Conservation (phyloP, 2,113 vertebrate species). For the Haemorhous mexicanus region DNA sequence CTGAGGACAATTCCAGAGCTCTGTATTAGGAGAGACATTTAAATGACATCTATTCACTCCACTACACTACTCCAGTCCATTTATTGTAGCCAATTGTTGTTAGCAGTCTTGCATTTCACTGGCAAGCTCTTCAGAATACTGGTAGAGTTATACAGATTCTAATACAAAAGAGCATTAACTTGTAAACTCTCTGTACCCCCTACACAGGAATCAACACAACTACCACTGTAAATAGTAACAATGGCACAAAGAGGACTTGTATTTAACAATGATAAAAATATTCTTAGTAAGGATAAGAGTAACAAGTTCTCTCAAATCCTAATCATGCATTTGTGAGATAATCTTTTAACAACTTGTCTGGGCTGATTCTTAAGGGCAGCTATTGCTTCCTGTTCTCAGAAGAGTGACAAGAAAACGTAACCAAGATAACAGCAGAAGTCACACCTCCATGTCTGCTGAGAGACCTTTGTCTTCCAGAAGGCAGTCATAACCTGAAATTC, state of each 20-base stretch:
- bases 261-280: neutral
- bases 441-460: neutral
- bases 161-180: neutral
- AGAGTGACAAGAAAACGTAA: neutral
- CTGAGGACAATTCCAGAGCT: neutral
- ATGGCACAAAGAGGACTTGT: neutral
- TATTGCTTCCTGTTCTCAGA: neutral
- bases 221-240: neutral
- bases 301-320: neutral
- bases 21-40: neutral
- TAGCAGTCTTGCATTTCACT: neutral
- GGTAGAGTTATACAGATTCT: neutral
- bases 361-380: neutral
- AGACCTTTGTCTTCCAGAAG: neutral
- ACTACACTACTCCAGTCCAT: neutral
- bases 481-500: neutral
- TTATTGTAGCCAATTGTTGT: neutral
- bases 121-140: neutral
- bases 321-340: neutral
- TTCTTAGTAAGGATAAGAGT: neutral
- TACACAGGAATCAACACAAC: neutral
- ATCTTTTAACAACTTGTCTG: neutral
- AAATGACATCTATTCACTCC: neutral
- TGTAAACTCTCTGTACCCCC: neutral
- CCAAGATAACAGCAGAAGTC: neutral